These are phyloP conservation scores for Drosophila punjabiensis DNA, from an alignment of 1,140 invertebrate species.

Conservation along the genomic window DNA sequence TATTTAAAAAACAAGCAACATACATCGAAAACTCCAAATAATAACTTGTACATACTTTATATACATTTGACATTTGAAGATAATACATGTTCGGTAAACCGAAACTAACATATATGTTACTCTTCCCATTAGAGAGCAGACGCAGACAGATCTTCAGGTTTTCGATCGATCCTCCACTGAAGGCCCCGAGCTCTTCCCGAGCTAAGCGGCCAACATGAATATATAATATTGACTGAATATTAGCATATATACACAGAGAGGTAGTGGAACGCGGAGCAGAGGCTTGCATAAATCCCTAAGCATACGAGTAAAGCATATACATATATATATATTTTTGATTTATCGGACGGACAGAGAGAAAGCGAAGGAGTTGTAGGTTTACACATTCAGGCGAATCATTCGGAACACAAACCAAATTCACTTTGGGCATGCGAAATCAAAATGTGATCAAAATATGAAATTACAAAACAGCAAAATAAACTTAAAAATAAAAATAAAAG, in stretches of 20 bases:
- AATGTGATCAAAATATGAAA: conserved; percentile 76
- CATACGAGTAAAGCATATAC: conserved; percentile 51
- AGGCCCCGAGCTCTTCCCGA: conserved; percentile 24
- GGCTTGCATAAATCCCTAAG: conserved; percentile 59
- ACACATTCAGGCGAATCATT: conserved; percentile 77
- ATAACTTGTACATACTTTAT: conserved; percentile 49
- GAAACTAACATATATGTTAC: conserved; percentile 26
- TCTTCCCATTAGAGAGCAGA: conserved; percentile 55
- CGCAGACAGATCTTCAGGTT: conserved; percentile 42
- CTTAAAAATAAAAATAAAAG: conserved; percentile 34
- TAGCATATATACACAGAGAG: conserved; percentile 60
- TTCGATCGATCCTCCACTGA: conserved; percentile 47
- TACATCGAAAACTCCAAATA: conserved; percentile 59
- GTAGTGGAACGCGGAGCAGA: conserved; percentile 35
- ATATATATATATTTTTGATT: conserved; percentile 57
- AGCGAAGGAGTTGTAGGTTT: conserved; percentile 51
- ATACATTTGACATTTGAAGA: conserved; percentile 19
- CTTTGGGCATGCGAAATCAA: conserved; percentile 82
- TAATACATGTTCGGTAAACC: conserved; percentile 43
- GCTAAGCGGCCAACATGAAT: conserved; percentile 23
- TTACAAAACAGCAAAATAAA: conserved; percentile 57
- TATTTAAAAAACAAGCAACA: too few relatives aligned
- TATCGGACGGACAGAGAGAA: conserved; percentile 28
- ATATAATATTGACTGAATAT: conserved; percentile 78
- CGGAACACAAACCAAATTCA: conserved; percentile 78